Base-by-base conservation (phyloP, 2,113 vertebrate genomes). In the Sisor rabdophorus region DNA sequence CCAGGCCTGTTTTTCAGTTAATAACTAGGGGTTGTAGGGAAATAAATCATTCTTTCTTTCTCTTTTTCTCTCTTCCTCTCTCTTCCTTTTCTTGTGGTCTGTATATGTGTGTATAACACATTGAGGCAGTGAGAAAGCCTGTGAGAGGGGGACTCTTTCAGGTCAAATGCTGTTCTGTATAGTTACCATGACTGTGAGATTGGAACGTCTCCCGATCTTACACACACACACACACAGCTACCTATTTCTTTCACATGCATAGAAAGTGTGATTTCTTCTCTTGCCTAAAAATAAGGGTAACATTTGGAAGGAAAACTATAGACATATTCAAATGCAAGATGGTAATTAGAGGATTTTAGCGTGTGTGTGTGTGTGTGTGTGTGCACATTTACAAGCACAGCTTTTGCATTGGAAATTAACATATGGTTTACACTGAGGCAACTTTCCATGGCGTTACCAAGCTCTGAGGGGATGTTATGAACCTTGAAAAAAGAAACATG, bases 171-270 rank as follows among this genome's bases (percentile, higher is more conserved):
- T 81, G 81, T 81, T 73, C 67, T 89, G 88, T 89, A 90, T 89
- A 88, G 90, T 91, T 88, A 87, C 90, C 89, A 90, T 90, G 90
- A 89, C 90, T 83, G 85, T 87, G 84, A 78, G 79, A 71, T 50
- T 73, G 87, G 89, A 89, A 90, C 87, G 87, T 87, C 81, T 84
- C 71, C 64, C 80, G 82, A 87, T 81, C 84, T 84, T 72, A 54
- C 30, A 9, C 55, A 2, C 36, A 19, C 55, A 7, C 26, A 24
- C 11, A 11, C 30, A 6, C 15, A 17, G 11, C 8, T 64, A 36
- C 11, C n/a, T 68, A 3, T 40, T 12, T 68, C 53, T 56, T 12
- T 58, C 40, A 56, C 40, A 69, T 20, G 28, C 59, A 52, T 54
- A 69, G 56, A 60, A n/a, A 61, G 30, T 73, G 60, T 61, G 58